Percentiles rank a stretch among this genome's conserved stretches.
phyloP scores from a whole-genome alignment of 2,113 vertebrate genomes.

The Dendrocopos noguchii region DNA sequence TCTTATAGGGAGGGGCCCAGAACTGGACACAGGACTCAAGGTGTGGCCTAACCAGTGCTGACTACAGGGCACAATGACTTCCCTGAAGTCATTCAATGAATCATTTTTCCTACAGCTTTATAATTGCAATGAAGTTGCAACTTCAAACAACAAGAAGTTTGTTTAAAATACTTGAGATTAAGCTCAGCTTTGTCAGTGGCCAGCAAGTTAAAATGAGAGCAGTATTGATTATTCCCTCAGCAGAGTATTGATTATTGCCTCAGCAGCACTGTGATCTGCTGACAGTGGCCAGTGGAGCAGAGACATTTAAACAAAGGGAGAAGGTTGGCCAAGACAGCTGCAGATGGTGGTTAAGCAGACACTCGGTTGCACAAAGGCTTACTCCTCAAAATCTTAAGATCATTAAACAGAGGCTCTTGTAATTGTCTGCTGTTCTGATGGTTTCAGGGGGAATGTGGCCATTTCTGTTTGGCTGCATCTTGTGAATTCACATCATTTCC shows the following conservation, averaged over 20 bases:
- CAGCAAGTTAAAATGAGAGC: not conserved
- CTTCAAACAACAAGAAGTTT: too few species aligned
- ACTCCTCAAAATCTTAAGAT: not conserved
- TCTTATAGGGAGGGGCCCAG: too few species aligned
- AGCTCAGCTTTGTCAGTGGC: not conserved
- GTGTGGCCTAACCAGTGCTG: too few species aligned
- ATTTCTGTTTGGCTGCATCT: not conserved
- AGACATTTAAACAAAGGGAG: conserved; percentile 25
- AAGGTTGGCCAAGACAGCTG: conserved; percentile 29
- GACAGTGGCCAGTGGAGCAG: not conserved
- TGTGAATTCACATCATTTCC: not conserved
- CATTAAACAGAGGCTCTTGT: conserved; percentile 5
- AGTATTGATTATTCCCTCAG: conserved; percentile 27
- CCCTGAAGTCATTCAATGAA: not conserved
- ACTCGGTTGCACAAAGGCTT: not conserved
- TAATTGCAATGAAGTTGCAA: too few species aligned
- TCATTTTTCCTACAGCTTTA: not conserved
- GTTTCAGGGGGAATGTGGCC: not conserved
- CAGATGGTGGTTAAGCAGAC: conserved; percentile 16
- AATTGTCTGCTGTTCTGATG: not conserved
- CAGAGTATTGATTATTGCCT: conserved; percentile 18
- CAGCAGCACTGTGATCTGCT: not conserved
- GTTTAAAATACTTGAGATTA: not conserved
- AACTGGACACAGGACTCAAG: too few species aligned
- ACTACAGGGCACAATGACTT: too few species aligned